A percentile compares a stretch with the other conserved stretches of the same genome.
Conservation (phyloP, 2,113 vertebrate genomes). For the Trogon melanurus region DNA sequence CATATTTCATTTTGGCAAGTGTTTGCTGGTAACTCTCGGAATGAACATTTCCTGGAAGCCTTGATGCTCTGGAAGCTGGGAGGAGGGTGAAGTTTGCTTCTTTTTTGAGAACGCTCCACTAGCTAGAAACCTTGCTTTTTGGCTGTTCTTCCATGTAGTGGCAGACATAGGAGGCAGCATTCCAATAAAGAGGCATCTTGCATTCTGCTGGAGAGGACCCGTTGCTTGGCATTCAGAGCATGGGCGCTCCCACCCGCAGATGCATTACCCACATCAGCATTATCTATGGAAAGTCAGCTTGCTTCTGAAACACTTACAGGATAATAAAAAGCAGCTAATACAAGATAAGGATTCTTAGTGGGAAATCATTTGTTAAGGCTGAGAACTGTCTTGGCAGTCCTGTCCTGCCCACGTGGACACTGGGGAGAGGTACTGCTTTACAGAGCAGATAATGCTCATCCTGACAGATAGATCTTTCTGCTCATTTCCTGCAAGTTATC, state of each 20-base stretch:
- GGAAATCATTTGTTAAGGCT: neutral
- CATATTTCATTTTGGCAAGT: fast-evolving
- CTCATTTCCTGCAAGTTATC: neutral
- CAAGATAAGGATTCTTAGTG: neutral
- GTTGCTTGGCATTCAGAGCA: neutral
- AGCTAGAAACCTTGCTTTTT: neutral
- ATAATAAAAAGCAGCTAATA: neutral
- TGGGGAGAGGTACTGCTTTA: neutral
- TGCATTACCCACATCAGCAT: neutral
- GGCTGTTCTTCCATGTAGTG: neutral
- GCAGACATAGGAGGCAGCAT: neutral
- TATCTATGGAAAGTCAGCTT: neutral
- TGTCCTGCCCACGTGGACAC: fast-evolving
- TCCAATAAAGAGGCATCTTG: neutral
- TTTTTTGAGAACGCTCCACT: neutral
- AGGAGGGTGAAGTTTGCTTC: neutral
- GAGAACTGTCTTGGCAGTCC: neutral
- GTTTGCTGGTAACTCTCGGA: neutral
- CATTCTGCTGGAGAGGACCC: fast-evolving
- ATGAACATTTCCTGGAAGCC: neutral
- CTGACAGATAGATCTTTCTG: neutral
- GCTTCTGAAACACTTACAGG: neutral
- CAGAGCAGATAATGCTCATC: neutral
- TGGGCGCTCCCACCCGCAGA: neutral
- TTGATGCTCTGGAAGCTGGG: neutral